phyloP scores from a whole-genome alignment of 1,140 invertebrate genomes.

The Sycobia sp. region DNA sequence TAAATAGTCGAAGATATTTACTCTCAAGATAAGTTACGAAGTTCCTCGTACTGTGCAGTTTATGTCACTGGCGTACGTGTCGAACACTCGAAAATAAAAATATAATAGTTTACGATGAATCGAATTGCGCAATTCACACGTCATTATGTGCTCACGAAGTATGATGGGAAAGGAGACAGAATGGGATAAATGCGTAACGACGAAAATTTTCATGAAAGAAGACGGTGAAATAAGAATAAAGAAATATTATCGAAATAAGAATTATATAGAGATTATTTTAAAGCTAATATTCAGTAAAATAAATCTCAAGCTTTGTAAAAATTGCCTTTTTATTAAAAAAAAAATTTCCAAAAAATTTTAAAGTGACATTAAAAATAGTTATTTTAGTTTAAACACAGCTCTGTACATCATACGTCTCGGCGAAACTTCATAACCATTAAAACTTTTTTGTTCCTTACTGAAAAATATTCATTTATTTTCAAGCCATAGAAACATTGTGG shows the following conservation, averaged over 20 bases:
- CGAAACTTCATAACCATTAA: no score
- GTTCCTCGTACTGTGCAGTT: conserved; percentile 3
- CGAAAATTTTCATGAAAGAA: conserved; percentile 26
- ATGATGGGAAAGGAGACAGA: not conserved
- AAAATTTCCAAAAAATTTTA: not conserved
- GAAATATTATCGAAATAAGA: conserved; percentile 48
- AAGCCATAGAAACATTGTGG: no score
- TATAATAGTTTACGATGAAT: conserved; percentile 24
- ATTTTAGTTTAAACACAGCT: conserved; percentile 29
- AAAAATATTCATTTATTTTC: no score
- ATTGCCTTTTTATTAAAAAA: conserved; percentile 19
- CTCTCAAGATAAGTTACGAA: not conserved
- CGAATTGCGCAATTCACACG: conserved; percentile 15
- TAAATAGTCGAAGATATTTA: conserved; percentile 4
- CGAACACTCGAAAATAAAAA: conserved; percentile 3
- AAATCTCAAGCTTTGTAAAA: conserved; percentile 58
- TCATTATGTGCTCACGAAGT: not conserved
- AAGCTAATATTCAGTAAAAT: conserved; percentile 57
- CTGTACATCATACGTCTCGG: not conserved
- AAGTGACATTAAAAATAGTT: no score
- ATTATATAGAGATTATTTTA: conserved; percentile 59
- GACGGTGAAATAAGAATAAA: conserved; percentile 37
- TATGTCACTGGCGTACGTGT: conserved; percentile 2
- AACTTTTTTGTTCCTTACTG: no score
- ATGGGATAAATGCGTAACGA: not conserved